phyloP scores from a whole-genome alignment of 2,113 vertebrate genomes.

The Chunga burmeisteri region DNA sequence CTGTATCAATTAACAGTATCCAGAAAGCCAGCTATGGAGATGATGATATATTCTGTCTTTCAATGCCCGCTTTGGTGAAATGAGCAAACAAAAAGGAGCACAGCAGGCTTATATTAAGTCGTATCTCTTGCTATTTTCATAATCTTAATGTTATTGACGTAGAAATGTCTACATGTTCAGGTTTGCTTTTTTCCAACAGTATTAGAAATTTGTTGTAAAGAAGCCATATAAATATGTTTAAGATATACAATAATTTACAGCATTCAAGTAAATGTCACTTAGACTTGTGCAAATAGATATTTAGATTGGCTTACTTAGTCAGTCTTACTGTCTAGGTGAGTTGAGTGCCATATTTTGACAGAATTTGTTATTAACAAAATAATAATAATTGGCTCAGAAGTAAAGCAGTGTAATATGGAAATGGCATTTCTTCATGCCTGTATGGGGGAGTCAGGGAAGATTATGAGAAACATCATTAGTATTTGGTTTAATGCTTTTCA shows the following conservation, averaged over 20 bases:
- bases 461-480: neutral
- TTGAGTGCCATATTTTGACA: neutral
- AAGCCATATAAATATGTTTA: neutral
- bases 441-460: neutral
- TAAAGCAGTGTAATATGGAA: neutral
- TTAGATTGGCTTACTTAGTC: neutral
- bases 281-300: neutral
- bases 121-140: neutral
- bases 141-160: neutral
- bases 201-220: neutral
- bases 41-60: neutral
- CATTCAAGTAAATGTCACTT: neutral
- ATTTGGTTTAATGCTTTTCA: neutral
- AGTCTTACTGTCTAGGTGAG: neutral
- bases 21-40: neutral
- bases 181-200: neutral
- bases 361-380: neutral
- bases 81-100: neutral
- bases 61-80: neutral
- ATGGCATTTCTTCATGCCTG: neutral
- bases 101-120: neutral
- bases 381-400: neutral
- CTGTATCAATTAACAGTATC: neutral
- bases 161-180: neutral
- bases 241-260: neutral